Evolutionary conservation across 1,140 invertebrate genomes (phyloP).

Genomic region (Musca vetustissima): DNA sequence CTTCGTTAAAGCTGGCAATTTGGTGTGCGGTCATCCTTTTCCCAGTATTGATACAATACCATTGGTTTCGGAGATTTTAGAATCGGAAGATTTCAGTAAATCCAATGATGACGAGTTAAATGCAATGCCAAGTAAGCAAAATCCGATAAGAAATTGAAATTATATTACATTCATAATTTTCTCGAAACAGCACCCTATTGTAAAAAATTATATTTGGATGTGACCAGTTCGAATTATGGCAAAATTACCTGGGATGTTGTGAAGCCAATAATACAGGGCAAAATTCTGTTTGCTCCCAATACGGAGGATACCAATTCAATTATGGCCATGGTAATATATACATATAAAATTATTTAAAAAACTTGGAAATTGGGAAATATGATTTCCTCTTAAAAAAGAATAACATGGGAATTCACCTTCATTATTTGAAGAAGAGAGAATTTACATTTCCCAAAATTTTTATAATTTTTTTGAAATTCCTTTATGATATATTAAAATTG

Average conservation of each 20-base stretch:
- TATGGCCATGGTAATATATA: slow-evolving; percentile 60
- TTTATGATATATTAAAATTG: no score
- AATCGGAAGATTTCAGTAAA: slow-evolving; percentile 59
- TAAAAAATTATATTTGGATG: slow-evolving; percentile 62
- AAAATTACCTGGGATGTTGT: slow-evolving; percentile 70
- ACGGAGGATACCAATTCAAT: slow-evolving; percentile 58
- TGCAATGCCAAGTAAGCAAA: slow-evolving; percentile 62
- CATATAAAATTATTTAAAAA: no score
- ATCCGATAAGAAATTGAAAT: neutral
- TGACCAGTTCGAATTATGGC: slow-evolving; percentile 62
- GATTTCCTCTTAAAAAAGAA: no score
- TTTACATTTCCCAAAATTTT: no score
- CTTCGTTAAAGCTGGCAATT: slow-evolving; percentile 59
- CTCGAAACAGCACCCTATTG: slow-evolving; percentile 62
- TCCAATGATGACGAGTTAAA: slow-evolving; percentile 57
- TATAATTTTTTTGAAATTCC: no score
- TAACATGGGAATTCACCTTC: no score
- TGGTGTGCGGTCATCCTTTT: slow-evolving; percentile 65
- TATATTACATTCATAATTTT: neutral
- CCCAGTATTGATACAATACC: slow-evolving; percentile 51
- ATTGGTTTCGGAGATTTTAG: slow-evolving; percentile 57
- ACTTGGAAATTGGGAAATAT: no score
- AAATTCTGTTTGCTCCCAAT: slow-evolving; percentile 64
- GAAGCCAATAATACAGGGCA: slow-evolving; percentile 66
- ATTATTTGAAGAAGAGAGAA: no score